A percentile compares a stretch with the other conserved stretches of the same genome.
Conservation (phyloP, 2,113 vertebrate genomes). For the Crypturellus undulatus region DNA sequence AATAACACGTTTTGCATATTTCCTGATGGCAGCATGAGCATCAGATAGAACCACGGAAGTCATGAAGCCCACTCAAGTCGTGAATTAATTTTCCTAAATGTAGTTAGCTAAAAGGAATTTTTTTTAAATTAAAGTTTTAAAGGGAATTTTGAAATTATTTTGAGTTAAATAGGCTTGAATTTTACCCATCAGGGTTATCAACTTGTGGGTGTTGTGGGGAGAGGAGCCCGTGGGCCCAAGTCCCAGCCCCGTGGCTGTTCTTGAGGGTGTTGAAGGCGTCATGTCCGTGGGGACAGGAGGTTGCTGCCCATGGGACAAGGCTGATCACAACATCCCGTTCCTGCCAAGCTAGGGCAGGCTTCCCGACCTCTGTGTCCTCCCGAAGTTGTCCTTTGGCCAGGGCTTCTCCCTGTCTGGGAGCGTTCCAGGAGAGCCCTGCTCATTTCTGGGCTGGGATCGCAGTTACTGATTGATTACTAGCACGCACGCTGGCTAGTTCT, state of each 20-base stretch:
- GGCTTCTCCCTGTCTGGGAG: neutral
- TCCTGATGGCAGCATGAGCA: too few species aligned
- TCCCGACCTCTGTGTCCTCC: rapidly evolving
- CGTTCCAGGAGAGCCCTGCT: neutral
- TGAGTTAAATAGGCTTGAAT: too few species aligned
- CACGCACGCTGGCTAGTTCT: neutral
- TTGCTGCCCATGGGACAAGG: neutral
- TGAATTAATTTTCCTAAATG: neutral
- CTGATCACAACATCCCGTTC: neutral
- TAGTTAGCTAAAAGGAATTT: neutral
- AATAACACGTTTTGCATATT: too few species aligned
- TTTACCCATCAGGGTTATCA: neutral
- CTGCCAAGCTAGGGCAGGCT: neutral
- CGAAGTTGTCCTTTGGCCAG: neutral
- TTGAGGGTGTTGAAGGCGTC: slow-evolving; percentile 26
- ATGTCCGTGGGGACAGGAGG: too few species aligned
- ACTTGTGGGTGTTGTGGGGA: neutral
- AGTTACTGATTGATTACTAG: neutral
- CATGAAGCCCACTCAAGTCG: too few species aligned
- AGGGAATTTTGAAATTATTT: too few species aligned
- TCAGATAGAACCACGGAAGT: too few species aligned
- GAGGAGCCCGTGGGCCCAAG: neutral
- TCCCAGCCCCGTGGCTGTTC: neutral
- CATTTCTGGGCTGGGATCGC: neutral
- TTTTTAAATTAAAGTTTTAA: too few species aligned